These are phyloP conservation scores for Hecatera dysodea DNA, from an alignment of 2,888 invertebrate genomes.

Conservation along the genomic window DNA sequence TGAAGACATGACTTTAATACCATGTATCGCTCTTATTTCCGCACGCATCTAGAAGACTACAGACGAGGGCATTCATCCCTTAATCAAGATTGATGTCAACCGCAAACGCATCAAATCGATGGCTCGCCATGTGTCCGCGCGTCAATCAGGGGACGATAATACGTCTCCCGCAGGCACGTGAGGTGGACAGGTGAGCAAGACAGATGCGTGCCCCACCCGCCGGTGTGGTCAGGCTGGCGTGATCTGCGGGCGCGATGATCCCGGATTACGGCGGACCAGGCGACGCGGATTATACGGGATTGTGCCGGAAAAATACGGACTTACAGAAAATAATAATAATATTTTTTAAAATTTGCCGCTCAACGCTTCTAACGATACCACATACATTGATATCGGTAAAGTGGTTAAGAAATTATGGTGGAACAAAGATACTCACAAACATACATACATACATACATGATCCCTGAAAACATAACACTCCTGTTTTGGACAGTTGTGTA, in stretches of 20 bases:
- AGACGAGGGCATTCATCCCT: not conserved
- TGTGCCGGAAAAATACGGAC: constrained; percentile 20
- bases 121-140: constrained; percentile 21
- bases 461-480: too few species aligned
- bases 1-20: not conserved
- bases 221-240: constrained; percentile 1
- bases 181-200: constrained; percentile 46
- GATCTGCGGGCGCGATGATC: constrained; percentile 46
- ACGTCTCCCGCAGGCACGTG: not conserved
- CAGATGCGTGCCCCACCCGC: constrained; percentile 27
- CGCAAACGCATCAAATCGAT: constrained; percentile 18
- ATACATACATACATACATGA: too few species aligned
- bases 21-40: not conserved
- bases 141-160: constrained; percentile 20
- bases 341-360: too few species aligned
- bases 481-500: too few species aligned
- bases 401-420: too few species aligned
- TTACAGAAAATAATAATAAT: constrained; percentile 37
- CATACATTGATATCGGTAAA: too few species aligned
- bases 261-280: constrained; percentile 42
- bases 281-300: constrained; percentile 44
- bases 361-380: too few species aligned
- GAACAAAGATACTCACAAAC: too few species aligned
- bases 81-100: constrained; percentile 36
- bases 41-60: not conserved